Percentiles rank a stretch among this genome's conserved stretches.
phyloP scores from a whole-genome alignment of 2,888 invertebrate genomes.

The Gari tellinella region DNA sequence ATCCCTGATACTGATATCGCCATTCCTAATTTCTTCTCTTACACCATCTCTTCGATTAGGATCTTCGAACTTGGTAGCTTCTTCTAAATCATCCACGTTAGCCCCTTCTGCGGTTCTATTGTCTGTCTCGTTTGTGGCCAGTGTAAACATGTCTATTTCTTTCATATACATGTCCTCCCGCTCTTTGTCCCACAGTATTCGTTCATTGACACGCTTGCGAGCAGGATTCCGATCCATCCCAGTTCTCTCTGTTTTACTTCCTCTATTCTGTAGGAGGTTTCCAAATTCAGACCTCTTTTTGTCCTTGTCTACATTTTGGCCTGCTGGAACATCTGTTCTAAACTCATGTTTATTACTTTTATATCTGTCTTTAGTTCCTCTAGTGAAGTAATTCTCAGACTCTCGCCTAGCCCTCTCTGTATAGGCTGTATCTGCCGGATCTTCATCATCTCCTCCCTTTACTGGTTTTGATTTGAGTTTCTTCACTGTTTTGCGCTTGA shows the following conservation, averaged over 20 bases:
- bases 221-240: too few relatives aligned
- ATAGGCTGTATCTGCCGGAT: conserved; percentile 1
- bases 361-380: conserved; percentile 37
- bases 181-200: conserved; percentile 27
- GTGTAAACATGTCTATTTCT: conserved; percentile 29
- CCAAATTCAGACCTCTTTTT: neutral
- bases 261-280: neutral
- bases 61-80: too few relatives aligned
- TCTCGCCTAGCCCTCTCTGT: conserved; percentile 8
- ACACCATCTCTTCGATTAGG: too few relatives aligned
- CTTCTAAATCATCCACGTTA: too few relatives aligned
- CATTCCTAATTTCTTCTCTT: too few relatives aligned
- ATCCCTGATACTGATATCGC: too few relatives aligned
- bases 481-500: conserved; percentile 5
- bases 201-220: neutral
- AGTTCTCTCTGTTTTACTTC: neutral
- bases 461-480: conserved; percentile 9
- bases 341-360: conserved; percentile 1
- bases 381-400: conserved; percentile 32
- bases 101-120: too few relatives aligned
- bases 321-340: neutral
- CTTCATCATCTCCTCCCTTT: conserved; percentile 5
- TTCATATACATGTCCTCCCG: conserved; percentile 53
- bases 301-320: too few relatives aligned
- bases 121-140: too few relatives aligned